Conservation (phyloP, 2,797 vertebrate genomes). For the Trichosurus vulpecula region DNA sequence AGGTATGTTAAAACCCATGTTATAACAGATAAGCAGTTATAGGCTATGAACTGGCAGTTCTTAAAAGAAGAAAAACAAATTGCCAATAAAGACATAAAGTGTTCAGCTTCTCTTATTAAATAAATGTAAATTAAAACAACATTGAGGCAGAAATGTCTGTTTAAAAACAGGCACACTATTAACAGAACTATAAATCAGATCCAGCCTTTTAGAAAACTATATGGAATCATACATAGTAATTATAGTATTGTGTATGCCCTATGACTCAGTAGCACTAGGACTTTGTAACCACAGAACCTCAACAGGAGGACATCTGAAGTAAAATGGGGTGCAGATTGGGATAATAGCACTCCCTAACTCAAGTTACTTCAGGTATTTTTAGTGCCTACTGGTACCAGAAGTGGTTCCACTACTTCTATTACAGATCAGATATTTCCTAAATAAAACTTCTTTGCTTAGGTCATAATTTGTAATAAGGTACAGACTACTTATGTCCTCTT, state of each 20-base stretch:
- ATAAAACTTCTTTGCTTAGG: not conserved
- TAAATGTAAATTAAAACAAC: not conserved
- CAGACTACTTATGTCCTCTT: not conserved
- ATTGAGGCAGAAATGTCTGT: not conserved
- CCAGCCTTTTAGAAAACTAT: not conserved
- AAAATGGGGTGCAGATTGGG: not conserved
- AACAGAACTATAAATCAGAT: not conserved
- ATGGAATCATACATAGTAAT: not conserved
- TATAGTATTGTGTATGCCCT: not conserved
- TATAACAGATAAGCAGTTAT: not conserved
- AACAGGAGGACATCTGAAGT: not conserved
- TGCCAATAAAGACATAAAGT: not conserved
- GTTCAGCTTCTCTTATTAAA: not conserved
- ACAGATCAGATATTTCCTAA: not conserved
- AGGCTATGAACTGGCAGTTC: not conserved
- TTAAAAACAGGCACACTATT: not conserved
- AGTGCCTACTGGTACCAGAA: not conserved
- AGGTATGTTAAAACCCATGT: conserved; percentile 83
- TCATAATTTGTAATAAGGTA: not conserved
- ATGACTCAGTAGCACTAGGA: not conserved
- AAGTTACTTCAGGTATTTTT: not conserved
- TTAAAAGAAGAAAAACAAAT: not conserved
- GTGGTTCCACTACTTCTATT: not conserved
- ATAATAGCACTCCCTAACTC: not conserved
- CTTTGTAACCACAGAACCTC: not conserved